Conservation (phyloP, 2,797 vertebrate genomes). For the Crypturellus tataupa region DNA sequence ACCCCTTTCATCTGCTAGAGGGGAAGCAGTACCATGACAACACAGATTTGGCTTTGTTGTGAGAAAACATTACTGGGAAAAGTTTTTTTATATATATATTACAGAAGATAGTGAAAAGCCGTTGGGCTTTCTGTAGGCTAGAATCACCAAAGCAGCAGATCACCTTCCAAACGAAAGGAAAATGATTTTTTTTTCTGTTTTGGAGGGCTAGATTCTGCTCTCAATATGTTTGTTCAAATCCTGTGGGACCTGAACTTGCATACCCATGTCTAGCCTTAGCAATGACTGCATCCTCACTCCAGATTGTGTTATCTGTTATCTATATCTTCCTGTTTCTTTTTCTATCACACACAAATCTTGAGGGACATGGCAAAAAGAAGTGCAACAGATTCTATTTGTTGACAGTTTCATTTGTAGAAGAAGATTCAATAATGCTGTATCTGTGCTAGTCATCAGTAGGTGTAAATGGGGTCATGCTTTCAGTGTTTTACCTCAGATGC, state of each 20-base stretch:
- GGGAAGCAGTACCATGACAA: not conserved
- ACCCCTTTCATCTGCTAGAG: not conserved
- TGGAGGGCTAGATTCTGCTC: not conserved
- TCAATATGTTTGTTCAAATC: not conserved
- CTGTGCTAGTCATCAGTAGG: not conserved
- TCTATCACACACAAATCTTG: not conserved
- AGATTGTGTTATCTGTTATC: not conserved
- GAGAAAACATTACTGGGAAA: not conserved
- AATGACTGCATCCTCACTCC: not conserved
- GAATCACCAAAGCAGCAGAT: not conserved
- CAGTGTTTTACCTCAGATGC: not conserved
- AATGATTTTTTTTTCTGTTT: not conserved
- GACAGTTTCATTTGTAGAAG: conserved; percentile 33
- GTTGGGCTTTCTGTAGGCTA: not conserved
- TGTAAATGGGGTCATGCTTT: not conserved
- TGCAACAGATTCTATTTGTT: not conserved
- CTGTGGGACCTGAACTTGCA: not conserved
- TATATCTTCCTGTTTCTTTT: not conserved
- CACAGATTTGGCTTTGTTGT: not conserved
- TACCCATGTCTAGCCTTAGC: not conserved
- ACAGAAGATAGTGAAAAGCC: not conserved
- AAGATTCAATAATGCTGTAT: not conserved
- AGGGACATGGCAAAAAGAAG: not conserved
- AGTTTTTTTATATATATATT: not conserved
- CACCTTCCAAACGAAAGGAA: not conserved